These are phyloP conservation scores for Carpatolechia fugitivella DNA, from an alignment of 2,888 invertebrate genomes.

Conservation along the genomic window DNA sequence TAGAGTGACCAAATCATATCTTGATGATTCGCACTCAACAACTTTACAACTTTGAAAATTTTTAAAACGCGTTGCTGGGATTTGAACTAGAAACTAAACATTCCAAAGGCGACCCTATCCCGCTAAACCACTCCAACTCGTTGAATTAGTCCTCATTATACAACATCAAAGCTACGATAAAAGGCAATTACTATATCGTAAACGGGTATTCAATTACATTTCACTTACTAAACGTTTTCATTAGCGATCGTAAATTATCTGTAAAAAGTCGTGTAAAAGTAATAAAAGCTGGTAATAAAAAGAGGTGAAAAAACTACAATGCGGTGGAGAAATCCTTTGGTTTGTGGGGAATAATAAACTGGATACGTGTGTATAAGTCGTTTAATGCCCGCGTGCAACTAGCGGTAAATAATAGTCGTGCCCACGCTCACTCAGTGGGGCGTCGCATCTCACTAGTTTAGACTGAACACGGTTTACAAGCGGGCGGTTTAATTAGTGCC, in stretches of 20 bases:
- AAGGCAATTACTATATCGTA: not conserved
- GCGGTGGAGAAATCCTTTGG: not conserved
- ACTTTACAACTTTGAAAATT: too few species aligned
- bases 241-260: not conserved
- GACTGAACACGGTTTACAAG: not conserved
- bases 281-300: not conserved
- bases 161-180: not conserved
- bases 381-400: conserved; percentile 22
- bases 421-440: conserved; percentile 22
- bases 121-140: not conserved
- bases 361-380: conserved; percentile 22
- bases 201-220: conserved; percentile 1
- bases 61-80: too few species aligned
- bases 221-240: conserved; percentile 5
- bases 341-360: conserved; percentile 14
- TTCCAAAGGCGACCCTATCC: not conserved
- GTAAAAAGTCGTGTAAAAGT: not conserved
- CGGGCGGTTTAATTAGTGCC: too few species aligned
- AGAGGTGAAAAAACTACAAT: not conserved
- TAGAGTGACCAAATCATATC: too few species aligned
- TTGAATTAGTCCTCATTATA: not conserved
- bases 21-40: too few species aligned
- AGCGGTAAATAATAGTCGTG: conserved; percentile 31
- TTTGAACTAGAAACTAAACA: too few species aligned
- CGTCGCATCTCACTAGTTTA: conserved; percentile 31